Base-by-base conservation (phyloP, 1,140 invertebrate genomes). In the Pogonus chalceus region DNA sequence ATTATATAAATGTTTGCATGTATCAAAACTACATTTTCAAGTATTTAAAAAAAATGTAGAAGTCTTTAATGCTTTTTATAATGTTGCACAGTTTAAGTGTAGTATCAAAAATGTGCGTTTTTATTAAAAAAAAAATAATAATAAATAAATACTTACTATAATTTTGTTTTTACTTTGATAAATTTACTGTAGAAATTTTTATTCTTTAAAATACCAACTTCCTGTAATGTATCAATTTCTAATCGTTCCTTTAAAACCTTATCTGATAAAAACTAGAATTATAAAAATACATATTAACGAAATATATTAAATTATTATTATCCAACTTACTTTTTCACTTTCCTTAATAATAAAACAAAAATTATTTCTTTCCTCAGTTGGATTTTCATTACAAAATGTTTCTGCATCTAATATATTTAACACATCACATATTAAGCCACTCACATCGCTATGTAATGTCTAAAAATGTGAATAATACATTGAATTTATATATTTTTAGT, bases 151-250 rank as follows among this genome's bases (percentile, higher is more conserved):
- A 90, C 92, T 84, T 83, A 97, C 92, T 96, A 98, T 61, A 98
- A 72, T 74, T 95, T 94, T 47, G 96, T 98, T 75, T 97, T 98
- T 16, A 95, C 86, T 82, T 96, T 96, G 61, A 98, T 96, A 72
- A 96, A 96, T 74, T 95, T 96, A 51, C 90, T 92, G 68, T 92
- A 88, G 73, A 95, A 96, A 62, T 85, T 88, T 67, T 87, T 87
- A 65, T 91, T 91, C 61, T 88, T 89, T n/a, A 97, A 76, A 43
- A 92, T 85, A n/a, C 90, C 89, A 49, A 89, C 83, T 74, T 92
- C 91, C 70, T 92, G 89, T 18, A 96, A 73, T 0, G 90, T 92
- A 57, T 98, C 94, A 66, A 92, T 88, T 72, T 98, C 94, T 59
- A 97, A 70, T 59, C 93, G 75, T 72, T 97, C 94, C 65, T 96